Percentiles rank a stretch among this genome's conserved stretches.
These are phyloP conservation scores for Albula glossodonta DNA, from an alignment of 2,113 vertebrate genomes.

Conservation along the genomic window DNA sequence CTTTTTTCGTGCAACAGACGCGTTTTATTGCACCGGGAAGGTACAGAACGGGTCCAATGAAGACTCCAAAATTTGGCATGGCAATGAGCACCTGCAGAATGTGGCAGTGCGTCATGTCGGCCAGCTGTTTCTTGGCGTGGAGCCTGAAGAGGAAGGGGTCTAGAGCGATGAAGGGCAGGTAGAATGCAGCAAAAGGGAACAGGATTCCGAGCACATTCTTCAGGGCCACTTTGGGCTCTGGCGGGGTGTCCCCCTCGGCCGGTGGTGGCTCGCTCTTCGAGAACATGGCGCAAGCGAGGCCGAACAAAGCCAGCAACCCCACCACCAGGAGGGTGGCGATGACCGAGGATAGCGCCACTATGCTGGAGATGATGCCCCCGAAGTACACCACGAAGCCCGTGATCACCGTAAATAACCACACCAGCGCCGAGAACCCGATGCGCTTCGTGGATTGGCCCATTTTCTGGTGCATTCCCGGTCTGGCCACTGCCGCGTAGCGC, in stretches of 20 bases:
- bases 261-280: conserved; percentile 34
- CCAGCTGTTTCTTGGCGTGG: accelerated
- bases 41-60: conserved; percentile 61
- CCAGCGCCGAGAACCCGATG: conserved; percentile 31
- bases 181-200: conserved; percentile 40
- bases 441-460: conserved; percentile 44
- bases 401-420: conserved; percentile 50
- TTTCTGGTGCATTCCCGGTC: conserved; percentile 51
- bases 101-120: background rate
- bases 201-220: conserved; percentile 50
- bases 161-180: conserved; percentile 43
- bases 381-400: conserved; percentile 16
- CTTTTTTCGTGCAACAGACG: background rate
- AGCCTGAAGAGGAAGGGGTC: conserved; percentile 3
- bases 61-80: conserved; percentile 47
- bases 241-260: conserved; percentile 28
- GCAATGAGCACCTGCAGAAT: background rate
- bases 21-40: conserved; percentile 47
- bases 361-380: background rate
- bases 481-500: conserved; percentile 49
- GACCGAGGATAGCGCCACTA: conserved; percentile 12
- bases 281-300: conserved; percentile 40
- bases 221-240: conserved; percentile 50
- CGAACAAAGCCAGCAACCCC: conserved; percentile 48
- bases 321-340: conserved; percentile 46